Base-by-base conservation (phyloP, 2,797 vertebrate species). In the Syngnathus rostellatus region DNA sequence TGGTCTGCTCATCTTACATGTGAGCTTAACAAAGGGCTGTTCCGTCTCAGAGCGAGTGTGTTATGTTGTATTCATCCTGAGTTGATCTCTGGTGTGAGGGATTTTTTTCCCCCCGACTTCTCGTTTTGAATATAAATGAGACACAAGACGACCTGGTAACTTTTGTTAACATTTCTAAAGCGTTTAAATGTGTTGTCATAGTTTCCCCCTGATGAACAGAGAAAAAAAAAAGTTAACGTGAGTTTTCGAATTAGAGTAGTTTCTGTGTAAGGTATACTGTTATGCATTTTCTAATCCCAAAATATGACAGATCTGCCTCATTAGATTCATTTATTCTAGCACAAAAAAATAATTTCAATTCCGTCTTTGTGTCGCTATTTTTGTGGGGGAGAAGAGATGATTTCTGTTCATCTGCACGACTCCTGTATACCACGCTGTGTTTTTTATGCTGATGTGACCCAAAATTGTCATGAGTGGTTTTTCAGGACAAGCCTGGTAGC, bases 11-110 rank as follows among this genome's bases (percentile, higher is more conserved):
- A 9, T 82, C 55, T 72, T 46, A 45, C 31, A 54, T 61, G 39
- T 77, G 76, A 62, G 70, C 60, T 76, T 68, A 65, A 82, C 72
- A 74, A 87, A 86, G 69, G 69, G 77, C 69, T 68, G 74, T 82
- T 74, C n/a, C 66, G 16, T 25, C 51, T 68, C 63, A 73, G 79
- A 69, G 51, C 66, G 45, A 12, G 16, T 39, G 31, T 39, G 46
- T 66, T 41, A 60, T 8, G 79, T 79, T 55, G 63, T 66, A 64
- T 77, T 78, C 55, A 70, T 63, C 68, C 51, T 54, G 50, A 51
- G 62, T 60, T 62, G 54, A 75, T 69, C 70, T 72, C 60, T 65
- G 63, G 11, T 31, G 48, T 51, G 48, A 40, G 40, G 37, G 37
- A 38, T 64, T 51, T 45, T 14, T 31, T 31, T 31, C 4, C 31